Evolutionary conservation across 2,888 invertebrate species (phyloP).

Genomic region (Cosmia trapezina): DNA sequence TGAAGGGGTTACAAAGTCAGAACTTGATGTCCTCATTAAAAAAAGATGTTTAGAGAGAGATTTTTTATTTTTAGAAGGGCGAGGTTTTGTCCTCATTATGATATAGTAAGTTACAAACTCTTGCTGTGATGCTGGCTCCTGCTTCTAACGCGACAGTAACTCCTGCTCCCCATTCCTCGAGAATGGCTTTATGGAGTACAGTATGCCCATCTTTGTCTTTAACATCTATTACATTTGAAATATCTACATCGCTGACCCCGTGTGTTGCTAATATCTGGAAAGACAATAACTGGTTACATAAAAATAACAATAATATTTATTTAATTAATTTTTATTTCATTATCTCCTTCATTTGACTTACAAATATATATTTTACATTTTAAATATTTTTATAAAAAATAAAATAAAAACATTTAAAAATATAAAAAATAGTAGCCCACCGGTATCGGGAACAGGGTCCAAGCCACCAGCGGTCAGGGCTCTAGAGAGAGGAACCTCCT

Average conservation of each 20-base stretch:
- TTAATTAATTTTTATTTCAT: no score
- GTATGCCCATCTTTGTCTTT: constrained; percentile 77
- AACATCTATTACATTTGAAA: constrained; percentile 60
- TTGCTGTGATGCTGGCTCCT: constrained; percentile 74
- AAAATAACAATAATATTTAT: no score
- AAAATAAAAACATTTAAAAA: no score
- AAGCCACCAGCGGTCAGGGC: no score
- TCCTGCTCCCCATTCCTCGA: constrained; percentile 77
- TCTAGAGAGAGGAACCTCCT: no score
- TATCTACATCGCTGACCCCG: constrained; percentile 21
- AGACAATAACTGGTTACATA: neutral
- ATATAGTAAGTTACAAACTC: constrained; percentile 55
- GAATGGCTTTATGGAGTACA: constrained; percentile 79
- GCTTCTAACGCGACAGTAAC: constrained; percentile 79
- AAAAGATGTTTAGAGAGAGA: neutral
- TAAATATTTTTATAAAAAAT: no score
- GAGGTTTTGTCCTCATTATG: neutral
- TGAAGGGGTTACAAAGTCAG: neutral
- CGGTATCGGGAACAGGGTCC: no score
- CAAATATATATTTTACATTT: no score
- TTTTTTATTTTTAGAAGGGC: no score
- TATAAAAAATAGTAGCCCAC: no score
- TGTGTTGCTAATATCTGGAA: constrained; percentile 51
- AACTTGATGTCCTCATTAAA: neutral
- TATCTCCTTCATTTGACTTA: no score